Evolutionary conservation across 2,888 invertebrate species (phyloP), one percentile per base, ranked within the genome.

Genomic region (Agrotis ipsilon): DNA sequence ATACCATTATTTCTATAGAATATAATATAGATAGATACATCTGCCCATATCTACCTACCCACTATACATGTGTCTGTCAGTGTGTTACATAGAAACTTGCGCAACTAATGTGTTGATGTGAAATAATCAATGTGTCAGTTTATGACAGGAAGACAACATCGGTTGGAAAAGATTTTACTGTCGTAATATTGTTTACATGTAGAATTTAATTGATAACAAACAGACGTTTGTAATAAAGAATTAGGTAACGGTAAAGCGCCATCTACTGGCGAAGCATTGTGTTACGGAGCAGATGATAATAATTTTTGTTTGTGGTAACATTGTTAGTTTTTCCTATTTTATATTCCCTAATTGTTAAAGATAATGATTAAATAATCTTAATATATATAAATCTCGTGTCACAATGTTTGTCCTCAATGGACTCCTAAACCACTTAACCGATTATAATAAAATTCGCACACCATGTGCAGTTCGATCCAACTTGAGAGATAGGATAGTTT

Each of bases 11-110:
- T 39, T 60, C 49, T 54, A 46, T 69, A 63, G 39, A 51, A 27
- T 54, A 59, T 54, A 45, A 58, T 46, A 58, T 32, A 63, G 7
- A 58, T n/a, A 63, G 16, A 21, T 58, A 57, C n/a, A 51, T 24
- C 13, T 57, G 13, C 18, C n/a, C n/a, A 46, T n/a, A 14, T 39
- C 9, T 51, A 75, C 16, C n/a, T 55, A 24, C 14, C 32, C 39
- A 24, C 13, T 61, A 4, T 18, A n/a, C 4, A 19, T 32, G 18
- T 57, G n/a, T 48, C 19, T 39, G 14, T 18, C 43, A 49, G 51
- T 54, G 57, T 52, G 69, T 78, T 78, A 63, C 66, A 76, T 59
- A 45, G 43, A 45, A 1, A 24, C 54, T 46, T 78, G 59, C 67
- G 76, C 43, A 77, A 77, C 67, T 51, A 67, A 78, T 72, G 51